Evolutionary conservation across 2,797 vertebrate species (phyloP), one percentile per base, ranked within the genome.

Genomic region (Centroberyx gerrardi): DNA sequence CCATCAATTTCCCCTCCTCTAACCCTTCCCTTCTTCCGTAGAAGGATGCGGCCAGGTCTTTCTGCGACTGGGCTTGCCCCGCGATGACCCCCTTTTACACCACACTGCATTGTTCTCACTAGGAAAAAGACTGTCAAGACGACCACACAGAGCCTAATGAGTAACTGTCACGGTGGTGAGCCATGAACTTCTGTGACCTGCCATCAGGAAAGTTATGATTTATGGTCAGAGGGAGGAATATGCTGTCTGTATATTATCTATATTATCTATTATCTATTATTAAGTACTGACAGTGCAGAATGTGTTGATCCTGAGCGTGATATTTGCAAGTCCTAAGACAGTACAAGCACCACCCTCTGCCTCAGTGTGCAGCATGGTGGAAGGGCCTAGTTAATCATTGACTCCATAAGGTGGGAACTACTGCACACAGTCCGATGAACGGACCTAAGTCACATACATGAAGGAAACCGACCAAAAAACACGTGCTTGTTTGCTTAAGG

Each of bases 301-400:
- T 51, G 56, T 56, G 53, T 65, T 73, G 7, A 56, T 53, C 48
- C 64, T 53, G 77, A 70, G 64, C 52, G 22, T 22, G 65, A 81
- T 65, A 55, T 70, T 48, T 2, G 33, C 51, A 49, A 5, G 74
- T 68, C 65, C 31, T 8, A 27, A 64, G 64, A 22, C 58, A 74
- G 40, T 63, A 28, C 27, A 28, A 51, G 46, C 33, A 80, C 68
- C 78, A 60, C 61, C 64, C 33, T 80, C 46, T 58, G 72, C 62
- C 51, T 53, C 73, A 6, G 48, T 73, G 72, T 64, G 54, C 40
- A 59, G 56, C 1, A 27, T 17, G 48, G 46, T 56, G 27, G 42
- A 75, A 66, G 28, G 22, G 68, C 10, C 0, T 27, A 52, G 90
- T 93, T 90, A 95, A 92, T 94, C 81, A 93, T 92, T 90, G 72